A percentile compares a stretch with the other conserved stretches of the same genome.
phyloP scores from a whole-genome alignment of 2,888 invertebrate species.

The Xanthia icteritia region DNA sequence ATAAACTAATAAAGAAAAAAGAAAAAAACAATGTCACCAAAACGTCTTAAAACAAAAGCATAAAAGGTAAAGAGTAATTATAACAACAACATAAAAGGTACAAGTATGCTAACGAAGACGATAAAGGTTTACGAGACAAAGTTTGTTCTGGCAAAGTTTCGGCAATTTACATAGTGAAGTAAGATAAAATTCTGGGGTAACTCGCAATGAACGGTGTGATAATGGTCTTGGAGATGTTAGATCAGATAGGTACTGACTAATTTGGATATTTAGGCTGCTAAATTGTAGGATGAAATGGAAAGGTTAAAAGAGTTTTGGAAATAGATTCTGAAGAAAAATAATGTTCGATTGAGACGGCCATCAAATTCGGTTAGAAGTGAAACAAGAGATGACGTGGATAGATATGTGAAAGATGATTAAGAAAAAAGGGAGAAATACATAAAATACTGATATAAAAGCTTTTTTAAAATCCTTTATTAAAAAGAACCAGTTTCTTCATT shows the following conservation, averaged over 20 bases:
- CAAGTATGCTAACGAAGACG: conserved; percentile 56
- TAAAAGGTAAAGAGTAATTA: conserved; percentile 56
- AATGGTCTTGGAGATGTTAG: conserved; percentile 47
- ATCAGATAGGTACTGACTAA: conserved; percentile 48
- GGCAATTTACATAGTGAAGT: conserved; percentile 66
- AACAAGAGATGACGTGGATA: neutral
- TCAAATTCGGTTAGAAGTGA: neutral
- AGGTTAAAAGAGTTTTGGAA: neutral
- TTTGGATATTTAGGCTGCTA: conserved; percentile 35
- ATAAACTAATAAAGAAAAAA: too few species aligned
- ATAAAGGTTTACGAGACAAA: conserved; percentile 66
- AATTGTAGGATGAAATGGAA: neutral
- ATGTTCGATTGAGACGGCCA: neutral
- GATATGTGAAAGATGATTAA: too few species aligned
- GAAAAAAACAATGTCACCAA: neutral
- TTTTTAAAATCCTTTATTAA: too few species aligned
- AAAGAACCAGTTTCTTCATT: too few species aligned
- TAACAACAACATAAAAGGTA: conserved; percentile 63
- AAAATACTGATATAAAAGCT: too few species aligned
- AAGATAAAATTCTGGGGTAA: conserved; percentile 56
- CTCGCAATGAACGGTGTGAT: conserved; percentile 64
- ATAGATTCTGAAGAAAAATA: neutral
- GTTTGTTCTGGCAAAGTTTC: conserved; percentile 62
- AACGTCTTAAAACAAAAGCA: conserved; percentile 32
- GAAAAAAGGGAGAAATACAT: too few species aligned